Evolutionary conservation across 2,113 vertebrate genomes (phyloP), one percentile per base, ranked within the genome.

Genomic region (Dromaius novaehollandiae): DNA sequence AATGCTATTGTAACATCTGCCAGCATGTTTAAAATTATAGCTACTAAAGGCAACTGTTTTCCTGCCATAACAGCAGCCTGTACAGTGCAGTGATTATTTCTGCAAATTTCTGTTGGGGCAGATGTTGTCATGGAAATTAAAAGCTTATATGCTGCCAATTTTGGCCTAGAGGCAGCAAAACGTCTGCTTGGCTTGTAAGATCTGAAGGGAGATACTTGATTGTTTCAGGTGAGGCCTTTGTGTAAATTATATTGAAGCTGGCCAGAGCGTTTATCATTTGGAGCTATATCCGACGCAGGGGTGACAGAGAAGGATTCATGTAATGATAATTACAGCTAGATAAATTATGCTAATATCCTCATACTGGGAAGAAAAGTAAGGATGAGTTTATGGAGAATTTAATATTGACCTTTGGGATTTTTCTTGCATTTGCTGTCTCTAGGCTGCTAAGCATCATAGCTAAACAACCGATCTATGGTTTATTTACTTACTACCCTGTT

Each of bases 401-500:
- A 8, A 4, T 32, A 21, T 4, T 22, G n/a, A 53, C 22, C 12
- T 55, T n/a, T 17, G 8, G 17, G 38, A 16, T n/a, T 40, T 17
- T 13, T 22, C 1, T 18, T 25, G 22, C 26, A 2, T 56, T 61
- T 61, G 38, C 66, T 55, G 40, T 30, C 65, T 56, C 44, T 3
- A 40, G 74, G 64, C 70, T 76, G 26, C 1, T 4, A 21, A 7
- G 40, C 6, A 3, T 21, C 36, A 3, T 3, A 20, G 13, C 11
- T 19, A n/a, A 60, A 36, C 60, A 51, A 24, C 0, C 2, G 55
- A 5, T 6, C 28, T 14, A 2, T 8, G 22, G 11, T 7, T 32
- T 26, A 16, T 76, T 68, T 60, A 90, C 96, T 97, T 85, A 97
- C 97, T 86, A 15, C 50, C 71, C 97, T 32, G 88, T 42, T 55